phyloP scores from a whole-genome alignment of 2,888 invertebrate species.

The Netelia virgata region DNA sequence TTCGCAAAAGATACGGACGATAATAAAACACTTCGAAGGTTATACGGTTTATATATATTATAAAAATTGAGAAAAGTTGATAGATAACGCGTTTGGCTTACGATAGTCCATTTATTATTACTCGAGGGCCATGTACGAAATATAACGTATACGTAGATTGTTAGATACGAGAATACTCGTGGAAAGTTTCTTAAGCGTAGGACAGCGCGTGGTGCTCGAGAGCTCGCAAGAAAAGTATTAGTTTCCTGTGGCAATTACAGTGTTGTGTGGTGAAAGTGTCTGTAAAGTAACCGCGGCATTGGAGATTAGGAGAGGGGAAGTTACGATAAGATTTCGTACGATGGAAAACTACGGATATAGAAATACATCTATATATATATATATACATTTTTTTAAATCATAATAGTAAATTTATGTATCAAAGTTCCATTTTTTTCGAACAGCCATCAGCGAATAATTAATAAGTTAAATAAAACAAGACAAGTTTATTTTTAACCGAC shows the following conservation, averaged over 20 bases:
- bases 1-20: too few relatives aligned
- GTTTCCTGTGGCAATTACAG: slow-evolving; percentile 56
- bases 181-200: slow-evolving; percentile 37
- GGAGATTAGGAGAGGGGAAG: not conserved
- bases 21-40: not conserved
- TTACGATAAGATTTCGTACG: slow-evolving; percentile 14
- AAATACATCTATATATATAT: not conserved
- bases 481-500: too few relatives aligned
- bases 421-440: too few relatives aligned
- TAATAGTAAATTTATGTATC: too few relatives aligned
- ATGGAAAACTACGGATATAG: slow-evolving; percentile 15
- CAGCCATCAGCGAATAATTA: too few relatives aligned
- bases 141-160: not conserved
- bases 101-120: slow-evolving; percentile 8
- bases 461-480: too few relatives aligned
- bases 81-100: not conserved
- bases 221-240: slow-evolving; percentile 33
- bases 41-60: not conserved
- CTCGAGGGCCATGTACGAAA: not conserved
- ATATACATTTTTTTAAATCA: not conserved
- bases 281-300: slow-evolving; percentile 36
- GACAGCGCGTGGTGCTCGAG: not conserved
- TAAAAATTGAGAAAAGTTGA: too few relatives aligned
- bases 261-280: slow-evolving; percentile 59
- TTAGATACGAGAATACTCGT: not conserved